phyloP scores from a whole-genome alignment of 1,140 invertebrate genomes.

The Orussus abietinus region DNA sequence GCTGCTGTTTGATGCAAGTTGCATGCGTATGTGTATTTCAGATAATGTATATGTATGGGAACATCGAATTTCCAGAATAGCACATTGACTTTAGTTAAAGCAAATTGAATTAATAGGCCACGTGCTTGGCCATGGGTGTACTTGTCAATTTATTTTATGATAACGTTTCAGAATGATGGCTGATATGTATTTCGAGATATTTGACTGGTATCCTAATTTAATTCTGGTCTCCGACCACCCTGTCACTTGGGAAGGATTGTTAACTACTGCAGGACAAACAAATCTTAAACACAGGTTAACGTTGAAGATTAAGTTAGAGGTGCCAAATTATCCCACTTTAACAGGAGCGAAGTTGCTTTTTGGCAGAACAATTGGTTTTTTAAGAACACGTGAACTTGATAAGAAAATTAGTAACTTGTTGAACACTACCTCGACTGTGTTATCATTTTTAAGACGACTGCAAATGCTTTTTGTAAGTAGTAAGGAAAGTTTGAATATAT shows the following conservation, averaged over 20 bases:
- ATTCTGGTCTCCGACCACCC: slow-evolving; percentile 28
- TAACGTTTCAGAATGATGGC: slow-evolving; percentile 12
- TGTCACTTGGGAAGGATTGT: slow-evolving; percentile 31
- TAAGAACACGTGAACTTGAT: slow-evolving; percentile 24
- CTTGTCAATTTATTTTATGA: no score
- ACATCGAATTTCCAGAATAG: no score
- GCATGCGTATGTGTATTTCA: no score
- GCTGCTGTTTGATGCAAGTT: no score
- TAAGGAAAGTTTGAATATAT: no score
- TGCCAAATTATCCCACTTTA: slow-evolving; percentile 33
- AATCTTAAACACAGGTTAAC: slow-evolving; percentile 11
- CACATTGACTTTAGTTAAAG: no score
- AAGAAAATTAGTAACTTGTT: slow-evolving; percentile 19
- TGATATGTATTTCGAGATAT: slow-evolving; percentile 23
- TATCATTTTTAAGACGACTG: slow-evolving; percentile 29
- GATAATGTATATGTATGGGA: no score
- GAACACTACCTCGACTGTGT: slow-evolving; percentile 17
- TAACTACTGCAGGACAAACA: slow-evolving; percentile 13
- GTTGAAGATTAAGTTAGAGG: slow-evolving; percentile 30
- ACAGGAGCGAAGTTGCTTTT: slow-evolving; percentile 23
- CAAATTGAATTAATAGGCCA: no score
- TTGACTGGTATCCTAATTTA: slow-evolving; percentile 31
- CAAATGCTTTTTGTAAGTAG: slow-evolving; percentile 29
- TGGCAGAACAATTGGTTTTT: slow-evolving; percentile 24
- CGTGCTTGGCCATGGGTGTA: no score